Evolutionary conservation across 2,113 vertebrate genomes (phyloP), one percentile per base, ranked within the genome.

Genomic region (Stomatorhinus ivindoensis): DNA sequence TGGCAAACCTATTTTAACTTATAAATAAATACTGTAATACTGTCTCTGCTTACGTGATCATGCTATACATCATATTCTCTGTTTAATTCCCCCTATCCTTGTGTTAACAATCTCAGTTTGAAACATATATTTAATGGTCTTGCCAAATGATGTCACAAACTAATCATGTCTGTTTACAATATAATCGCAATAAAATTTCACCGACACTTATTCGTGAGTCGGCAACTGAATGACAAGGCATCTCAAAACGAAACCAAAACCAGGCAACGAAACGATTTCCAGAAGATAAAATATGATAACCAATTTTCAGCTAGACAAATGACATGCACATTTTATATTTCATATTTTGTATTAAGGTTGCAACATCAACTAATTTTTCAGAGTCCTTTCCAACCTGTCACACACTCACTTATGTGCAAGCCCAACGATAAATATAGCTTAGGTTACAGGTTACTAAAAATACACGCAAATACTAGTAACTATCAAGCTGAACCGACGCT

Each of bases 391-490:
- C 89, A 48, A 87, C 31, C 65, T 69, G 69, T 90, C 86, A 87
- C 82, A 61, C 87, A 89, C 89, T 82, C 88, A 65, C 76, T 80
- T 85, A 90, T 84, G 65, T 48, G 55, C 21, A 42, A 15, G 89
- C 82, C 58, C 86, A 91, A 90, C 90, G 84, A 88, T 89, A 88
- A 87, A 88, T 89, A 61, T 42, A 90, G 61, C 73, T 92, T 88
- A 61, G 86, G 89, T 92, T 92, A 89, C 91, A 89, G 44, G 86
- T 88, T 90, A 55, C 91, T 91, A 90, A 87, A 76, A 89, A 88
- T 90, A 90, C 89, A 58, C 50, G 44, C 24, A 87, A 85, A 83
- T 87, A 82, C 86, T 80, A 46, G 8, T 86, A 90, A 87, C n/a
- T 82, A 87, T 87, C 27, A 65, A 48, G 84, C 19, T 11, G 31